Percentiles rank a stretch among this genome's conserved stretches.
phyloP scores from a whole-genome alignment of 1,140 invertebrate genomes.

The Oryzaephilus surinamensis region DNA sequence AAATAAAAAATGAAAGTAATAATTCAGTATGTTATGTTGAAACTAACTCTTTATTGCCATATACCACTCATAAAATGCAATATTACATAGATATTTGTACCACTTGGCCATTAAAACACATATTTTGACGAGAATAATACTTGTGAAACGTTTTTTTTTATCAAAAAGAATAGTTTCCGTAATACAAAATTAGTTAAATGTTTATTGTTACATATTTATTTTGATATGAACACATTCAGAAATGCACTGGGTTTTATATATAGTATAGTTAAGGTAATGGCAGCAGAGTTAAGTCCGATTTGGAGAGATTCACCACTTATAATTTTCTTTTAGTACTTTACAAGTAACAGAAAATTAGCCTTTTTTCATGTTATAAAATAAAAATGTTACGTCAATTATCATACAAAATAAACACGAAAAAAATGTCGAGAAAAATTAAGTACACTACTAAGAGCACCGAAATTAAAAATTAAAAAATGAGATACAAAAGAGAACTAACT shows the following conservation, averaged over 20 bases:
- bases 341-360: conserved; percentile 20
- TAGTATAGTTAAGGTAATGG: conserved; percentile 33
- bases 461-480: too few species aligned
- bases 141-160: too few species aligned
- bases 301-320: conserved; percentile 29
- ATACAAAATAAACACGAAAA: too few species aligned
- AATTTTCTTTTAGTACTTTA: too few species aligned
- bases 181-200: too few species aligned
- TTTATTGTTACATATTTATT: conserved; percentile 6
- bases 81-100: conserved; percentile 6
- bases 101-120: not conserved
- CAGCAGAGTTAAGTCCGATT: conserved; percentile 27
- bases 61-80: conserved; percentile 23
- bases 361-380: not conserved
- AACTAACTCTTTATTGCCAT: conserved; percentile 38
- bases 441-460: too few species aligned
- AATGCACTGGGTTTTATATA: conserved; percentile 25
- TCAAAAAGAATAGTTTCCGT: too few species aligned
- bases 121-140: conserved; percentile 9
- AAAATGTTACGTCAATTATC: not conserved
- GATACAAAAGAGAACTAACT: too few species aligned
- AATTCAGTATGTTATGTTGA: conserved; percentile 15
- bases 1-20: too few species aligned
- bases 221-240: conserved; percentile 33
- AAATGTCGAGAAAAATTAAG: too few species aligned